These are phyloP conservation scores for Brachionus paranguensis DNA, from an alignment of 1,140 invertebrate species.

Conservation along the genomic window DNA sequence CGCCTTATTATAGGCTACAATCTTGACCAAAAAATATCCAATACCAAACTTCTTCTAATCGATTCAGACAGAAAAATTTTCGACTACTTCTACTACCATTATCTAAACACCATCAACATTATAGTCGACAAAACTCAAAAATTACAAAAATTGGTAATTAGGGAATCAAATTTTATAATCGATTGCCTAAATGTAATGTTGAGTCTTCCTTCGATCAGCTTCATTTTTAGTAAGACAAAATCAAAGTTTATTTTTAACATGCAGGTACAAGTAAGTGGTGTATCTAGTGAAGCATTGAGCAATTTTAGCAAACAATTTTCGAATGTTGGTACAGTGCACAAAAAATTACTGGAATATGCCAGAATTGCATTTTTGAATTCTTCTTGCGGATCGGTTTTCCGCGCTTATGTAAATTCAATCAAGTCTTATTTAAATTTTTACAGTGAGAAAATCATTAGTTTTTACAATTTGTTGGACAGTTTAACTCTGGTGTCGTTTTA, in stretches of 20 bases:
- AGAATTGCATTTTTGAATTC: background rate
- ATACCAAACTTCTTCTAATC: background rate
- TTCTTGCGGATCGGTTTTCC: constrained; percentile 7
- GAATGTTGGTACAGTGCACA: background rate
- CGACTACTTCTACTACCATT: constrained; percentile 29
- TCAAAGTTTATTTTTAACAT: constrained; percentile 7
- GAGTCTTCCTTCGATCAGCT: constrained; percentile 9
- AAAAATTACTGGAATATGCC: background rate
- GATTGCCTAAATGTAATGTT: constrained; percentile 12
- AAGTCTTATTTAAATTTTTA: background rate
- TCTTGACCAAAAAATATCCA: background rate
- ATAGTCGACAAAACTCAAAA: background rate
- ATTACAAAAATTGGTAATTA: background rate
- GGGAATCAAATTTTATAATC: background rate
- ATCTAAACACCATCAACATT: constrained; percentile 15
- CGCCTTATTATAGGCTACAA: background rate
- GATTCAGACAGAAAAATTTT: background rate
- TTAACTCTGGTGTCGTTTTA: background rate
- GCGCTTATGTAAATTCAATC: background rate
- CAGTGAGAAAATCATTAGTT: background rate
- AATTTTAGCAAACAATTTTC: background rate
- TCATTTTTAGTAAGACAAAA: background rate
- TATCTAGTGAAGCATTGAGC: constrained; percentile 23
- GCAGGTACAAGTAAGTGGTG: background rate
- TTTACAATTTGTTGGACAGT: background rate